Conservation (phyloP, 2,797 vertebrate genomes). For the Intellagama lesueurii region DNA sequence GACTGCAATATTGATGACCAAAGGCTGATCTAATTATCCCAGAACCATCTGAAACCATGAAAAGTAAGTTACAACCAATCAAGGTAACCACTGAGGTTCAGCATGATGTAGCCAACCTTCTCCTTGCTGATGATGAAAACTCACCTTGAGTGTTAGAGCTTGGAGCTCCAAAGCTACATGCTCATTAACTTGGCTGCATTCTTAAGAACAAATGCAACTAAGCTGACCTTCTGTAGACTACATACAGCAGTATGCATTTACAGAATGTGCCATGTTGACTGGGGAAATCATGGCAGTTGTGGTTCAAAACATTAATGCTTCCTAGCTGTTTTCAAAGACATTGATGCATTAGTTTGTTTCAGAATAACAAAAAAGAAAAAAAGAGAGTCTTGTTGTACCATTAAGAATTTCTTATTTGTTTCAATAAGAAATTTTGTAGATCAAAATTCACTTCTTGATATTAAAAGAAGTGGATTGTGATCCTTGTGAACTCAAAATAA, state of each 20-base stretch:
- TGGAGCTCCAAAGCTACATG: not conserved
- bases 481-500: no score
- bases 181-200: not conserved
- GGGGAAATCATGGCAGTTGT: not conserved
- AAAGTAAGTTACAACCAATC: conserved; percentile 1
- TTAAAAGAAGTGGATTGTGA: no score
- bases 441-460: no score
- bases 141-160: not conserved
- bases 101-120: not conserved
- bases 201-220: not conserved
- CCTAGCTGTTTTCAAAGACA: not conserved
- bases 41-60: not conserved
- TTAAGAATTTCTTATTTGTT: no score
- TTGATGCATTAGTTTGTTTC: no score
- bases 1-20: conserved; percentile 34
- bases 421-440: no score
- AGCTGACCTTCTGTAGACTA: not conserved
- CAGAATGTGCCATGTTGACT: not conserved
- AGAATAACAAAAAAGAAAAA: no score
- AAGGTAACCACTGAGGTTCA: not conserved
- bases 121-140: not conserved
- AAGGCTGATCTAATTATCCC: conserved; percentile 21
- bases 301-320: not conserved
- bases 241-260: not conserved
- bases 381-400: no score